Base-by-base conservation (phyloP, 2,888 invertebrate species). In the Apocheima hispidaria region DNA sequence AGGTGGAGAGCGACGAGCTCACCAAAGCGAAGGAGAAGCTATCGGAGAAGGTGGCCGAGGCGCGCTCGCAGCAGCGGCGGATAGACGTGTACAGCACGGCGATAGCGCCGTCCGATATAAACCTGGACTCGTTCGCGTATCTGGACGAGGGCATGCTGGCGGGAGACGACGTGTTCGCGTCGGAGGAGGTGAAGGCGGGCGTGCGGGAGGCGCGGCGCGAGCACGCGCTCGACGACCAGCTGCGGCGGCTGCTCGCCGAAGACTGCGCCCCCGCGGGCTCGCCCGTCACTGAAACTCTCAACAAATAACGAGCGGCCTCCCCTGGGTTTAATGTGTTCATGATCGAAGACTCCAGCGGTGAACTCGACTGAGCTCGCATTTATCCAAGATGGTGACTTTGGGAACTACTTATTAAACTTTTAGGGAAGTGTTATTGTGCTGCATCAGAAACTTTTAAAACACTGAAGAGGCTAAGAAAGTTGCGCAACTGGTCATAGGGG, bases 61-160 rank as follows among this genome's bases (percentile, higher is more conserved):
- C 86, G 51, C 86, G 79, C 59, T 90, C 90, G 56, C 88, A 84
- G 65, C 90, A 85, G 77, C 87, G 86, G 67, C 77, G 92, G 70
- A 88, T 93, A 81, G 94, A 94, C 73, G 86, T 94, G 28, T 94
- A 93, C 76, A 93, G 92, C 66, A 92, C 93, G 20, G 93, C 93
- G 38, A 88, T 94, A 60, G 90, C 89, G 43, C 85, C 93, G 38
- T 83, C 93, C 0, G 93, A 93, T 48, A 93, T 94, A 48, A 92
- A 93, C 72, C 78, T 94, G 67, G 93, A 93, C 66, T 89, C 92
- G 74, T 93, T 93, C 75, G 88, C 93, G 66, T 94, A 93, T 72
- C 77, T 93, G 64, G 92, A 93, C 65, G 93, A 92, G 69, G 84
- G 87, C 50, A 84, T 93, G 81, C 79, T 92, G 86, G 90, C 80